These are phyloP conservation scores for Scolopax mira DNA, from an alignment of 2,113 vertebrate genomes.

Conservation along the genomic window DNA sequence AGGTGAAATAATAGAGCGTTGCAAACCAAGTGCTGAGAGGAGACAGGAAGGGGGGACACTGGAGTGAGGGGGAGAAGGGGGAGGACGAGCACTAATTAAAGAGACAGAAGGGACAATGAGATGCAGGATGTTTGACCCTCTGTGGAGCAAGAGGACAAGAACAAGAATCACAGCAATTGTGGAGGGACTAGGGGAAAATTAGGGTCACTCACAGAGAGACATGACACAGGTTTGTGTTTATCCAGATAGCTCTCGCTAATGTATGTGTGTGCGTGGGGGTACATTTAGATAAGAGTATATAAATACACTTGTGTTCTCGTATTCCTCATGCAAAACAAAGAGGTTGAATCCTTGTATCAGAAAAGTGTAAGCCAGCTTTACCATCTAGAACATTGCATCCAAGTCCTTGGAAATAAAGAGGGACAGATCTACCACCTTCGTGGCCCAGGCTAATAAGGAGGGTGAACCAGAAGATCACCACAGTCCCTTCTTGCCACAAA, in stretches of 20 bases:
- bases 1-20: slow-evolving; percentile 19
- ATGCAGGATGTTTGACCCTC: slow-evolving; percentile 39
- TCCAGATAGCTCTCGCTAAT: background rate
- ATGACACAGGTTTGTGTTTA: slow-evolving; percentile 58
- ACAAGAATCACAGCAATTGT: slow-evolving; percentile 44
- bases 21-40: background rate
- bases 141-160: slow-evolving; percentile 23
- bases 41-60: background rate
- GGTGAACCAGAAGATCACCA: background rate
- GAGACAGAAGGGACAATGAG: slow-evolving; percentile 53
- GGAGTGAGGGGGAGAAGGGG: background rate
- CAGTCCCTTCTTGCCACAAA: background rate
- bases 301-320: background rate
- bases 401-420: background rate
- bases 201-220: slow-evolving; percentile 38
- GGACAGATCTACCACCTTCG: background rate
- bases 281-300: slow-evolving; percentile 49
- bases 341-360: background rate
- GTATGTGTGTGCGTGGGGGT: background rate
- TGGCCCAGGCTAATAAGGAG: background rate
- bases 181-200: slow-evolving; percentile 20
- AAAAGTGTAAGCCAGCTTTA: background rate
- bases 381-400: background rate
- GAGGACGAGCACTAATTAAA: slow-evolving; percentile 48
- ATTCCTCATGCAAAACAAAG: slow-evolving; percentile 25